Evolutionary conservation across 1,140 invertebrate species (phyloP).

Genomic region (Venturia canescens): DNA sequence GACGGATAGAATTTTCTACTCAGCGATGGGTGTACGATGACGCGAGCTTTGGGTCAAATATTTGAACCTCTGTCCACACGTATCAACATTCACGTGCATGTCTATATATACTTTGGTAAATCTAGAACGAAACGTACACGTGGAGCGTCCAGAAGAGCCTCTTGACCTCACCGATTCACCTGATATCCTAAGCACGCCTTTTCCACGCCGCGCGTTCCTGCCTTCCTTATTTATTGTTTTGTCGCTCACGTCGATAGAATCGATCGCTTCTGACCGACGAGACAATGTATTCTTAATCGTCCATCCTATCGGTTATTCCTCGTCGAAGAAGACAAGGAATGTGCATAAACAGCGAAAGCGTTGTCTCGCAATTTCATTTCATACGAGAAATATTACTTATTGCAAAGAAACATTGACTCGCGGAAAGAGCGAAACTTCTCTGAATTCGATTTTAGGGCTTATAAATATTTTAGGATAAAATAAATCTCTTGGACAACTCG

Average conservation of each 20-base stretch:
- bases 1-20: constrained; percentile 5
- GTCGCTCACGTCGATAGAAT: constrained; percentile 12
- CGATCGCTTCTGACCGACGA: constrained; percentile 11
- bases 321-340: background rate
- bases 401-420: background rate
- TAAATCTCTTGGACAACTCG: background rate
- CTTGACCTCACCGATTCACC: constrained; percentile 50
- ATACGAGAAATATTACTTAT: background rate
- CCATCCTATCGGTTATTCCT: background rate
- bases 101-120: background rate
- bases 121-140: background rate
- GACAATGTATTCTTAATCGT: constrained; percentile 16
- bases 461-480: background rate
- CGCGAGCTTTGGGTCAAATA: constrained; percentile 45
- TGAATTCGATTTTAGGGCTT: no score
- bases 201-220: background rate
- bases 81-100: background rate
- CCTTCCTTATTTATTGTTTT: constrained; percentile 11
- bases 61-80: constrained; percentile 39
- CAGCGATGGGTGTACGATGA: background rate
- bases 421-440: background rate
- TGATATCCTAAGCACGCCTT: constrained; percentile 30
- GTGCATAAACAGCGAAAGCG: background rate
- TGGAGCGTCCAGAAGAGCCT: constrained; percentile 3
- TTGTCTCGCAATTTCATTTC: background rate